Conservation (phyloP, 2,888 invertebrate species). For the Lysandra bellargus region DNA sequence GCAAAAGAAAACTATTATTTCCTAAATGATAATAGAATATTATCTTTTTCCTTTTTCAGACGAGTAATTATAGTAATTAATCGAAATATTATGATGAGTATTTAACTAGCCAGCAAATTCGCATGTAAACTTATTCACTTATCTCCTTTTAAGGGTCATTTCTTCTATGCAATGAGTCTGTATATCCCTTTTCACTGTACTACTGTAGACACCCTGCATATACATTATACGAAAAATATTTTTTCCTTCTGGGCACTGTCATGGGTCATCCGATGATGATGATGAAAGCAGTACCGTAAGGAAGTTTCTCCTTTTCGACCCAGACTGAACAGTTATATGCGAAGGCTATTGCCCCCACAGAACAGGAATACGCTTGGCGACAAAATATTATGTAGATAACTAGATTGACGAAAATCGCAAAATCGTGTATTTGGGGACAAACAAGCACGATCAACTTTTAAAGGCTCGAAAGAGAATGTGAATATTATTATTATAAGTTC, state of each 20-base stretch:
- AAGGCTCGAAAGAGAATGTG: background rate
- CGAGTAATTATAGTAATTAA: no score
- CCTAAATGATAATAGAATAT: no score
- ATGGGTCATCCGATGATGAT: background rate
- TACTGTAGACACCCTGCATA: no score
- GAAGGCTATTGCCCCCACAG: constrained; percentile 24
- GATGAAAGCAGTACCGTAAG: background rate
- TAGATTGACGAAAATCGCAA: background rate
- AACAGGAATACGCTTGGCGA: constrained; percentile 9
- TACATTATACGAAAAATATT: background rate
- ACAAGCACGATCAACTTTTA: background rate
- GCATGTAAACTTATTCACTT: no score
- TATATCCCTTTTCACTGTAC: no score
- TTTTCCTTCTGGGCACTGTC: background rate
- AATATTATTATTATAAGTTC: no score
- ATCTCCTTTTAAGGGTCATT: no score
- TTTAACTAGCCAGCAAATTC: no score
- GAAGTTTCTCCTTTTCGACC: constrained; percentile 16
- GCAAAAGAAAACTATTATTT: no score
- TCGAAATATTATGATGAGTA: no score
- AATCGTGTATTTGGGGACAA: background rate
- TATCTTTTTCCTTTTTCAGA: no score
- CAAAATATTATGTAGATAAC: background rate
- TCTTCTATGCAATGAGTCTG: no score
- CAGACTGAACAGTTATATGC: constrained; percentile 6